These are phyloP conservation scores for Helobdella robusta DNA, from an alignment of 2,888 invertebrate species.

Conservation along the genomic window DNA sequence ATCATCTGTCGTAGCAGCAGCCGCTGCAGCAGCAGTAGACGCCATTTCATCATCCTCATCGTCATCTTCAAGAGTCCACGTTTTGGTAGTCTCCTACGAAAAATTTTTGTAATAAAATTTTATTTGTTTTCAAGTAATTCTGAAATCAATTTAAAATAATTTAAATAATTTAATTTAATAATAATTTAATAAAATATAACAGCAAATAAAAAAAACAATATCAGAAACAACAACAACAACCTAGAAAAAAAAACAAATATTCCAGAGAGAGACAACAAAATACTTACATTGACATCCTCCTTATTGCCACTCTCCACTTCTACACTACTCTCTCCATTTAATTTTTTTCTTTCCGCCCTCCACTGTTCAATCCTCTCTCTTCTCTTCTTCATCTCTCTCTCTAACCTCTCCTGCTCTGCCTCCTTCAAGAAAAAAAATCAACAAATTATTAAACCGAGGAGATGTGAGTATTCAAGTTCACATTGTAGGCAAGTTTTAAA, in stretches of 20 bases:
- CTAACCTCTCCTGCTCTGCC: constrained; percentile 55
- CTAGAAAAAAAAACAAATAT: too few relatives aligned
- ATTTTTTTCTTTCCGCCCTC: constrained; percentile 83
- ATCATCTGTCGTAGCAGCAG: neutral
- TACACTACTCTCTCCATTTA: constrained; percentile 62
- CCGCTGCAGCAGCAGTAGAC: neutral
- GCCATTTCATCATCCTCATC: constrained; percentile 13
- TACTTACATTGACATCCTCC: too few relatives aligned
- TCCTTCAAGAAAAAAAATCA: constrained; percentile 37
- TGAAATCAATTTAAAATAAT: too few relatives aligned
- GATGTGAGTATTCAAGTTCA: too few relatives aligned
- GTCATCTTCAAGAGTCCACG: constrained; percentile 13
- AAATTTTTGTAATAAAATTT: too few relatives aligned
- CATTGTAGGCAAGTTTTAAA: too few relatives aligned
- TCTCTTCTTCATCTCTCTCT: constrained; percentile 88
- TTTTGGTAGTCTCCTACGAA: neutral
- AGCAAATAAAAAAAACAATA: too few relatives aligned
- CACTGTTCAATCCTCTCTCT: constrained; percentile 89
- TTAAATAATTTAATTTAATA: too few relatives aligned
- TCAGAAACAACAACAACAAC: too few relatives aligned
- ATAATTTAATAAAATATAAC: too few relatives aligned
- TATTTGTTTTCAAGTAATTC: too few relatives aligned
- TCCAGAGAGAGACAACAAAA: too few relatives aligned
- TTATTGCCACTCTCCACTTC: constrained; percentile 53
- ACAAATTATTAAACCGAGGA: neutral